These are phyloP conservation scores for Fundulus diaphanus DNA, from an alignment of 2,797 vertebrate species.

Conservation along the genomic window DNA sequence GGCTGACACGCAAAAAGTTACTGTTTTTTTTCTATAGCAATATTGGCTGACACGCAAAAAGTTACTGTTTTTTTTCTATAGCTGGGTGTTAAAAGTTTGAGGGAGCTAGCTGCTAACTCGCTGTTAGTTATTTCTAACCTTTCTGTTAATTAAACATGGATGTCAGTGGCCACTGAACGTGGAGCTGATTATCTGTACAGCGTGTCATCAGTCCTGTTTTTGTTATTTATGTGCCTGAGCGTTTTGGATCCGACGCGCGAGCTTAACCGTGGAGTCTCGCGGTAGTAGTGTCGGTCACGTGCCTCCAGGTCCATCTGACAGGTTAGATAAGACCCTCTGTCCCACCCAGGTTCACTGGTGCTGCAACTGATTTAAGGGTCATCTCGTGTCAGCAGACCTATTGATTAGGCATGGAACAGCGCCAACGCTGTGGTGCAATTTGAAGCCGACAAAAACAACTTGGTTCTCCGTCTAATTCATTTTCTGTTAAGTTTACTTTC, in stretches of 20 bases:
- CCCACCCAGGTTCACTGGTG: slow-evolving; percentile 14
- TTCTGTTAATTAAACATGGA: too few relatives aligned
- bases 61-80: background rate
- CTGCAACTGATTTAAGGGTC: slow-evolving; percentile 4
- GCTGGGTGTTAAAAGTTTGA: background rate
- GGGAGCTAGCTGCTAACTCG: slow-evolving; percentile 15
- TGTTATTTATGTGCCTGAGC: background rate
- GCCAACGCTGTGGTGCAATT: too few relatives aligned
- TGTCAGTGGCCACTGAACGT: background rate
- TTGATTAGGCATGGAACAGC: too few relatives aligned
- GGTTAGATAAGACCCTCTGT: slow-evolving; percentile 64
- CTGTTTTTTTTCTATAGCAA: too few relatives aligned
- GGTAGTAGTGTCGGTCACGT: slow-evolving; percentile 43
- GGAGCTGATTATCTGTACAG: background rate
- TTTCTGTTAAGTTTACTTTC: too few relatives aligned
- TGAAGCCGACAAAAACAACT: too few relatives aligned
- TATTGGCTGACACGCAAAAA: background rate
- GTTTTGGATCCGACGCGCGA: background rate
- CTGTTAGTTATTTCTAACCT: background rate
- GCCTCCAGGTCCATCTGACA: slow-evolving; percentile 7
- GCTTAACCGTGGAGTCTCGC: background rate
- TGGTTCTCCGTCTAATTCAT: too few relatives aligned
- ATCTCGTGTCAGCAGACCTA: background rate
- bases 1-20: background rate
- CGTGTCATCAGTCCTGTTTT: accelerated